phyloP scores from a whole-genome alignment of 2,797 vertebrate species.

The Melanotaenia boesemani region DNA sequence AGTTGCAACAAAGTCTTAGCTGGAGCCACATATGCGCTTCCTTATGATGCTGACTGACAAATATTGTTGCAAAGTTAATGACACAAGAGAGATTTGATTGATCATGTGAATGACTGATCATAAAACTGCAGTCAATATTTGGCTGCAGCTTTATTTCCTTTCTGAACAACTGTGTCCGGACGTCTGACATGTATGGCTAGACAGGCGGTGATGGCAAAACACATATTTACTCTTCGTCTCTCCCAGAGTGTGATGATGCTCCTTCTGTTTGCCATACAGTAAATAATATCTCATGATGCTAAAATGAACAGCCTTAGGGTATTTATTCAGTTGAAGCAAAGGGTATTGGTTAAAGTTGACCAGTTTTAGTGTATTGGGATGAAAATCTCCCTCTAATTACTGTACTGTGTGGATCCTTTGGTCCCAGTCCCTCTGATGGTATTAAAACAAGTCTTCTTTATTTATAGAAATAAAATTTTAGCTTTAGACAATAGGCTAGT shows the following conservation, averaged over 20 bases:
- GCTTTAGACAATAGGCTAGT: slow-evolving; percentile 80
- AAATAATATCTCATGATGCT: slow-evolving; percentile 63
- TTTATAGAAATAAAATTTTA: slow-evolving; percentile 81
- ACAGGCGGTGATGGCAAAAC: slow-evolving; percentile 62
- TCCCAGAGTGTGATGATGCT: slow-evolving; percentile 50
- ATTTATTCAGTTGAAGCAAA: slow-evolving; percentile 69
- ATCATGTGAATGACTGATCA: slow-evolving; percentile 81
- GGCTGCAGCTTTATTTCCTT: slow-evolving; percentile 73
- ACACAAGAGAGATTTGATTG: slow-evolving; percentile 81
- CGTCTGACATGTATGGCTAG: slow-evolving; percentile 57
- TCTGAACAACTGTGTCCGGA: slow-evolving; percentile 55
- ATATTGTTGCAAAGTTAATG: slow-evolving; percentile 81
- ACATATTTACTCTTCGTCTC: slow-evolving; percentile 72
- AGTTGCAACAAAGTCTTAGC: slow-evolving; percentile 6
- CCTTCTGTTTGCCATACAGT: slow-evolving; percentile 58
- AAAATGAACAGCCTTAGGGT: slow-evolving; percentile 61
- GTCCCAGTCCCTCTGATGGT: slow-evolving; percentile 67
- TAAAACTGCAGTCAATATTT: slow-evolving; percentile 79
- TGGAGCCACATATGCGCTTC: slow-evolving; percentile 31
- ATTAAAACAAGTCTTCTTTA: slow-evolving; percentile 82
- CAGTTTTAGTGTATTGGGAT: slow-evolving; percentile 69
- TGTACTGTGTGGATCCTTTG: slow-evolving; percentile 63
- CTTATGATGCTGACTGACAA: slow-evolving; percentile 74
- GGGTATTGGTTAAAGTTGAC: slow-evolving; percentile 75
- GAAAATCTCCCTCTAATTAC: slow-evolving; percentile 79